These are phyloP conservation scores for Panonychus citri DNA, from an alignment of 1,140 invertebrate genomes.

Conservation along the genomic window DNA sequence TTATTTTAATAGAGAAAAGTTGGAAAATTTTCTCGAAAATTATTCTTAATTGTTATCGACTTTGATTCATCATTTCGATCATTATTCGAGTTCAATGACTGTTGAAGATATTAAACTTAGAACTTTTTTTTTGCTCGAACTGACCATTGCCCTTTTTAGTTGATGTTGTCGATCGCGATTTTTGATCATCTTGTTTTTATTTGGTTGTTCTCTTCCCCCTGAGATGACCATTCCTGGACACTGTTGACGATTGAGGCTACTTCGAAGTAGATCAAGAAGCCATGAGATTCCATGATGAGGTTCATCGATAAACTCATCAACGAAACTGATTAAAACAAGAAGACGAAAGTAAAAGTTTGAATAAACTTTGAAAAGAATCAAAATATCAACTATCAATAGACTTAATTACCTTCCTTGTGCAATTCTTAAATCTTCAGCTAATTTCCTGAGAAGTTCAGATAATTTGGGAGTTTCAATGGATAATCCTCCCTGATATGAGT, in stretches of 20 bases:
- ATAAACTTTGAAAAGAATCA: neutral
- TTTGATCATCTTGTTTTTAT: neutral
- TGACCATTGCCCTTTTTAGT: constrained; percentile 8
- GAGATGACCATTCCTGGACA: constrained; percentile 4
- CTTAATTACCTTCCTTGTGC: constrained; percentile 6
- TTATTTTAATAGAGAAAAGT: too few relatives aligned
- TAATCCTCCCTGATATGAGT: neutral
- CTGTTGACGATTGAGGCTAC: constrained; percentile 26
- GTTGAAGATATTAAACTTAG: too few relatives aligned
- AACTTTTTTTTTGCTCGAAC: too few relatives aligned
- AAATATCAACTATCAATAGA: neutral
- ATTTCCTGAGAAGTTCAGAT: constrained; percentile 9
- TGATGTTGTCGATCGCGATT: constrained; percentile 4
- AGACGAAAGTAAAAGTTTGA: neutral
- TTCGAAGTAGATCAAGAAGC: constrained; percentile 19
- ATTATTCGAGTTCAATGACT: too few relatives aligned
- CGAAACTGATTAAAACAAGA: constrained; percentile 10
- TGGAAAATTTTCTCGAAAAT: too few relatives aligned
- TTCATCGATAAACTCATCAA: constrained; percentile 13
- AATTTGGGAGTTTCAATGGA: constrained; percentile 9
- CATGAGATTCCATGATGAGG: constrained; percentile 11
- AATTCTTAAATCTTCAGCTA: constrained; percentile 10
- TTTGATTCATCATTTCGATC: too few relatives aligned
- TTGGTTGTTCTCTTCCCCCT: neutral
- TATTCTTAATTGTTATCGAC: too few relatives aligned